Base-by-base conservation (phyloP, 2,797 vertebrate species). In the Malacoraja senta region DNA sequence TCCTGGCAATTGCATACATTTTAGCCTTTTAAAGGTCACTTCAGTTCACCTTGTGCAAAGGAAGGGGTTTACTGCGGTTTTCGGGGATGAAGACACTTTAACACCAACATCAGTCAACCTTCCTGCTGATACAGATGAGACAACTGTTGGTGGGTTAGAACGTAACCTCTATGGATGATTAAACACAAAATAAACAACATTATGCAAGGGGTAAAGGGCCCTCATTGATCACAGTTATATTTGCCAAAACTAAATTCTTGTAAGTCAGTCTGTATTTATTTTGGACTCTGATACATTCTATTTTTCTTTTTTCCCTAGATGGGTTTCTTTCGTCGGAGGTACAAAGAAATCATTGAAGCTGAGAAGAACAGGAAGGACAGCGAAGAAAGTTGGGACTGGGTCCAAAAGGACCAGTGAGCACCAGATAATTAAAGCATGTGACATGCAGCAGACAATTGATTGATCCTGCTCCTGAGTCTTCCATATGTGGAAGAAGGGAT, bases 401-500 rank as follows among this genome's bases (percentile, higher is more conserved):
- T 98, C 95, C 98, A 99, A 95, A 99, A 99, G 97, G 98, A 97
- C 95, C 98, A 99, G 95, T 98, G 97, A 98, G 96, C 94, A 93
- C 96, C 96, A 94, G 44, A 93, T 94, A 96, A 96, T 95, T 94
- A 93, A 86, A 95, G 96, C 96, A 94, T 91, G 10, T 94, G 95
- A 95, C 96, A 96, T 63, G 4, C 13, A 93, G 95, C 95, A 93
- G 94, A 95, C 96, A 94, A 94, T 96, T 96, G 95, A 93, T 95
- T 95, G 96, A 95, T 97, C 97, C 96, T 96, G 95, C 96, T 97
- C 96, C 97, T 96, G 94, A 97, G 97, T 98, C 98, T 99, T 99
- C 97, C 98, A 99, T 99, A 99, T 99, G 98, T 99, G 98, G 99
- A 99, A 99, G 98, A 99, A 97, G 96, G 96, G 96, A 98, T 97